Evolutionary conservation across 2,797 vertebrate genomes (phyloP).

Genomic region (Sciurus vulgaris): DNA sequence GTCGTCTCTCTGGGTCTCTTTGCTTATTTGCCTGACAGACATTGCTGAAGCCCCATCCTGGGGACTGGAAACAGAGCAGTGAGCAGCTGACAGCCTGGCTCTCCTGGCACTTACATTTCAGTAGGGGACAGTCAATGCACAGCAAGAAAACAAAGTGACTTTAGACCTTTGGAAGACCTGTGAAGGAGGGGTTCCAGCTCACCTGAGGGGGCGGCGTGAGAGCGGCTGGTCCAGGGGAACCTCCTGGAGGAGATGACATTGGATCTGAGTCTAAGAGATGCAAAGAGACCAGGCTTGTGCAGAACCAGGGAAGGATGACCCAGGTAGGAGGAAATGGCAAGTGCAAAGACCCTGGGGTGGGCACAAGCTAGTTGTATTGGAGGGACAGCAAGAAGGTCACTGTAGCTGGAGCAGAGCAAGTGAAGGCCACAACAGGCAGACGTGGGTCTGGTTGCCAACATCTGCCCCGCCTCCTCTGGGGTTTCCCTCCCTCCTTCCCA

Average conservation of each 20-base stretch:
- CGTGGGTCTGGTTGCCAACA: background rate
- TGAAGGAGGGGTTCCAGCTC: background rate
- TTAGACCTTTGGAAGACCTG: background rate
- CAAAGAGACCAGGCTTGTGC: background rate
- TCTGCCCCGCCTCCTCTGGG: background rate
- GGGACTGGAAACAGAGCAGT: background rate
- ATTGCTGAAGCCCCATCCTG: background rate
- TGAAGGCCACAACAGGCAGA: fast-evolving
- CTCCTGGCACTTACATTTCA: background rate
- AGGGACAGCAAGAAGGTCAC: background rate
- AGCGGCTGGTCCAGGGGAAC: background rate
- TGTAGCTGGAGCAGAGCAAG: background rate
- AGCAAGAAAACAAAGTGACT: background rate
- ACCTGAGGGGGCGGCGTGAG: background rate
- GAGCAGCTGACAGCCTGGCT: fast-evolving
- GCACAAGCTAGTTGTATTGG: background rate
- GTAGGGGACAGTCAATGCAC: fast-evolving
- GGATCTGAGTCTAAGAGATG: background rate
- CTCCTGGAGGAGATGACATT: background rate
- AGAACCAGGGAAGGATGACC: background rate
- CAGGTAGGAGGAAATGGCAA: background rate
- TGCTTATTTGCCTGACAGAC: background rate
- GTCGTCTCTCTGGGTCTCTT: background rate
- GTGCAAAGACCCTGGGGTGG: background rate
- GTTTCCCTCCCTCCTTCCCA: background rate